Base-by-base conservation (phyloP, 2,797 vertebrate species). In the Salarias fasciatus region DNA sequence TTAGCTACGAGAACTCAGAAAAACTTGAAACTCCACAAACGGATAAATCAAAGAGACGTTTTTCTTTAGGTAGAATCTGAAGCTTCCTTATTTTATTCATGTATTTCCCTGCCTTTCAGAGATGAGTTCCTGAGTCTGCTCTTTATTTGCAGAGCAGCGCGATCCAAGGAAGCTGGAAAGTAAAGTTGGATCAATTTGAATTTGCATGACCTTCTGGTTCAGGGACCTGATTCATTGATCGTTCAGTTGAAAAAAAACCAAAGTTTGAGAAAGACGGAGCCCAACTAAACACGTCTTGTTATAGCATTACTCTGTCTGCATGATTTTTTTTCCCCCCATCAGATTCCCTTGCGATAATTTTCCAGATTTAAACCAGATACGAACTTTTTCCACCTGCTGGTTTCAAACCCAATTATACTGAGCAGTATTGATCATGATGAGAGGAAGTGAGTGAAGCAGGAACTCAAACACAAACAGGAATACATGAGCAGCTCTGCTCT, bases 61-160 rank as follows among this genome's bases (percentile, higher is more conserved):
- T 71, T 63, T 52, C 65, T 66, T 56, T 69, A 50, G 41, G 67
- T 61, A 7, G n/a, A n/a, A n/a, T n/a, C n/a, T n/a, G n/a, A n/a
- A n/a, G n/a, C 13, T 54, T 18, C 56, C 53, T 49, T 51, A 15
- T 15, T 11, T n/a, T 1, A 28, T 29, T 52, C 41, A 11, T 6
- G 38, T 58, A 59, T 8, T 54, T 13, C 29, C 49, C 9, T 24
- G 18, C 18, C 18, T 24, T 24, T 24, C 24, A 2, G 24, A 5
- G 43, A 53, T 59, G 56, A 45, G 33, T 14, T 49, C 1, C 4
- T 31, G 10, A 73, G 51, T 45, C 4, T 69, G 47, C 28, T 56
- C 56, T 49, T 49, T 18, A 24, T 72, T 72, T 40, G 29, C 30
- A 53, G 24, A 66, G 15, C n/a, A 13, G 11, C 30, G 15, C 9